Conservation (phyloP, 53 echinoderm and acorn worm genomes). For the Echinarachnius parma region DNA sequence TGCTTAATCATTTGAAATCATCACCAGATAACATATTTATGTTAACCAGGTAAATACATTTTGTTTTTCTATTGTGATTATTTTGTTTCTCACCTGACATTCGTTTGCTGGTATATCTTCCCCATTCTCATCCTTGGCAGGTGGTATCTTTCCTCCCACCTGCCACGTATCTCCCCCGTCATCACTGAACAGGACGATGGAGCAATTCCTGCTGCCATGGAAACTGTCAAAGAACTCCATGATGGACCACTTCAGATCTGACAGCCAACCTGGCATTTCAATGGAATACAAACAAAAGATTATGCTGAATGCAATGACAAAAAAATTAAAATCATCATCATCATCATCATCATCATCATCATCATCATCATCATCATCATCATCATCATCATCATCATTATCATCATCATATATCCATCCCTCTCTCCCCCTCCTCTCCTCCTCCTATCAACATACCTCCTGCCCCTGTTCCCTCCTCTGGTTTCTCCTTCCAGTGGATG, state of each 20-base stretch:
- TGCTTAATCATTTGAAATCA: no score
- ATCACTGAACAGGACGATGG: constrained; percentile 85
- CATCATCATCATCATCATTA: constrained; percentile 29
- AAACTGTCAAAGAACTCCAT: constrained; percentile 83
- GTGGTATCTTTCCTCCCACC: constrained; percentile 61
- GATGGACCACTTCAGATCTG: constrained; percentile 65
- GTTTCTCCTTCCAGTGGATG: no score
- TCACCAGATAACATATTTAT: no score
- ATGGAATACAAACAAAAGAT: no score
- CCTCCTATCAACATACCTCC: no score
- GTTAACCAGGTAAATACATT: no score
- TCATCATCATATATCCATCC: no score
- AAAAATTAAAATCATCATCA: constrained; percentile 31
- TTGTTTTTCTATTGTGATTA: no score
- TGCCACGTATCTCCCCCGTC: constrained; percentile 84
- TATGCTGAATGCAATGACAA: no score
- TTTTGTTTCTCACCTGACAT: constrained; percentile 81
- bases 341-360: constrained; percentile 32
- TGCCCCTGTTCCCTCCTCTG: no score
- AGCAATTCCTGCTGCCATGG: constrained; percentile 61
- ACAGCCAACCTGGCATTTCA: constrained; percentile 48
- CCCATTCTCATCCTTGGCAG: constrained; percentile 68
- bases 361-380: constrained; percentile 15
- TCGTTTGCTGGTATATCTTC: constrained; percentile 72
- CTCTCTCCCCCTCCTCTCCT: no score